phyloP scores from a whole-genome alignment of 2,888 invertebrate genomes.

The Nomada flava region DNA sequence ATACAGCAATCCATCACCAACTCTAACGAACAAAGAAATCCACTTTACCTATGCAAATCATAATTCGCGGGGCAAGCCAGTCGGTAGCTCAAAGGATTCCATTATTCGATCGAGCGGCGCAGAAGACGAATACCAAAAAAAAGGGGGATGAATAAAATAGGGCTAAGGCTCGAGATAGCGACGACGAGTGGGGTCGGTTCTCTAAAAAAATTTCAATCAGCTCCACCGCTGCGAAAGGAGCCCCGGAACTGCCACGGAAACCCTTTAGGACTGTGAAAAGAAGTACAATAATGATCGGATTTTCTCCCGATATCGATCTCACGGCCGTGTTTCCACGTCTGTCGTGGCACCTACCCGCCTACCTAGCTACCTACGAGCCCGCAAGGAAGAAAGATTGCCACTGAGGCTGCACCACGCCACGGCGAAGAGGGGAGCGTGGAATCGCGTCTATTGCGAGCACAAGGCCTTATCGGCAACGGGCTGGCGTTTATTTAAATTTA shows the following conservation, averaged over 20 bases:
- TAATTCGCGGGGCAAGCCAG: neutral
- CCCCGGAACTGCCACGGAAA: slow-evolving; percentile 38
- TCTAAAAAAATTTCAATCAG: slow-evolving; percentile 61
- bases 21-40: neutral
- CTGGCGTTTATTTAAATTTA: slow-evolving; percentile 83
- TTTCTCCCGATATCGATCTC: slow-evolving; percentile 68
- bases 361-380: slow-evolving; percentile 41
- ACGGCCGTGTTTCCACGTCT: slow-evolving; percentile 56
- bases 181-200: neutral
- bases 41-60: slow-evolving; percentile 24
- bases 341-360: slow-evolving; percentile 43
- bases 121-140: neutral
- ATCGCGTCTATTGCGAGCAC: slow-evolving; percentile 58
- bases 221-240: slow-evolving; percentile 37
- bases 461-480: slow-evolving; percentile 76
- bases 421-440: slow-evolving; percentile 24
- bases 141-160: neutral
- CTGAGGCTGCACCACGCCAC: slow-evolving; percentile 26
- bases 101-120: slow-evolving; percentile 33
- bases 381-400: slow-evolving; percentile 68
- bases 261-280: slow-evolving; percentile 61
- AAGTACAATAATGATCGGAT: slow-evolving; percentile 67
- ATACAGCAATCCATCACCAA: neutral
- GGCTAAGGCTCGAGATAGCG: neutral
- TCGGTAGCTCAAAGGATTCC: slow-evolving; percentile 12